Base-by-base conservation (phyloP, 2,797 vertebrate species). In the Odontamblyopus rebecca region DNA sequence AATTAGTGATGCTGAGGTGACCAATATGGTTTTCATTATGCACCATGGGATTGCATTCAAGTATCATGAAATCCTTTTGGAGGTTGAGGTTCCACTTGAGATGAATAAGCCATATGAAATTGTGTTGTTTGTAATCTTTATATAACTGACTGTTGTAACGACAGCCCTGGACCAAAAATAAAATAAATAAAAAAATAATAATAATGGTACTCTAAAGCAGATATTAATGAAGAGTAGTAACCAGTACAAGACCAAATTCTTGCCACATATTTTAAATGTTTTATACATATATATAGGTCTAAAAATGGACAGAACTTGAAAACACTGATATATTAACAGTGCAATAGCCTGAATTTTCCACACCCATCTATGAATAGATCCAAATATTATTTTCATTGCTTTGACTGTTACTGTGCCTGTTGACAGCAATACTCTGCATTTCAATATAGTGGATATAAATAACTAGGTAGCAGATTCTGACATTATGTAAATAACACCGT, bases 1-100 rank as follows among this genome's bases (percentile, higher is more conserved):
- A 91, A 94, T 94, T 82, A 89, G 91, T 88, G 75, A 62, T 68
- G 67, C 64, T 74, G 73, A 77, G 79, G 70, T 80, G 76, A 76
- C 48, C 38, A 75, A 81, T 79, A 35, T 82, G 62, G 83, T 85
- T 81, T 74, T 63, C 44, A 82, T 80, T 73, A 57, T 35, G 68
- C 19, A 54, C n/a, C 44, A 71, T 61, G 73, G 51, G 67, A 72
- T 76, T 79, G 75, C 64, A 70, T 67, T 65, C 41, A 51, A 70
- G 73, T 70, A 50, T 63, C 35, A 41, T 74, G 38, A 80, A 78
- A 77, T 76, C 51, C 77, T 23, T 71, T 44, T 38, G 48, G 71
- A 9, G 44, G 16, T 60, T 16, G 30, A 5, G 66, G 74, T 77
- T 54, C 18, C 66, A 65, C 65, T 54, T 30, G 41, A n/a, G 70